Evolutionary conservation across 2,888 invertebrate species (phyloP).

Genomic region (Nymphalis c-album): DNA sequence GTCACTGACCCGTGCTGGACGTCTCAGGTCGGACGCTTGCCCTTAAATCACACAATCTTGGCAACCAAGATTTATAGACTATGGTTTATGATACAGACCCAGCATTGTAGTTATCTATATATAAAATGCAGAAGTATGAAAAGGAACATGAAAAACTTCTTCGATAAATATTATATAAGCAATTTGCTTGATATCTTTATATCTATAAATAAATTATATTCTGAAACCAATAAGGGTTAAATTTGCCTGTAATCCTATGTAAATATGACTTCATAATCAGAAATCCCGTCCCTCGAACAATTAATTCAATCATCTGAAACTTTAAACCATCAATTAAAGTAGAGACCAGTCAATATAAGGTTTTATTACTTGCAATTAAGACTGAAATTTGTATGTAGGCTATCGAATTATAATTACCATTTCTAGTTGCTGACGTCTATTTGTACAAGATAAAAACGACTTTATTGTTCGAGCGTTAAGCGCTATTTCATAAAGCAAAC

Average conservation of each 20-base stretch:
- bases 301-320: conserved; percentile 24
- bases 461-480: neutral
- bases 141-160: too few species aligned
- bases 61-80: too few species aligned
- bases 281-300: conserved; percentile 16
- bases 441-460: conserved; percentile 1
- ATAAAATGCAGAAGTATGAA: too few species aligned
- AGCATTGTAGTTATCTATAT: too few species aligned
- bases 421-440: neutral
- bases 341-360: neutral
- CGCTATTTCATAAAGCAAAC: conserved; percentile 11
- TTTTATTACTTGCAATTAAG: neutral
- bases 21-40: too few species aligned
- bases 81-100: too few species aligned
- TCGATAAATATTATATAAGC: neutral
- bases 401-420: conserved; percentile 3
- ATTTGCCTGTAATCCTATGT: conserved; percentile 3
- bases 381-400: neutral
- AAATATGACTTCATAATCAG: neutral
- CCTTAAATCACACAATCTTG: too few species aligned
- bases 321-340: conserved; percentile 23
- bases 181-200: neutral
- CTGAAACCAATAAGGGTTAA: neutral
- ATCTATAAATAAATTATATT: neutral
- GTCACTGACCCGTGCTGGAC: too few species aligned